Evolutionary conservation across 2,797 vertebrate species (phyloP).

Genomic region (Falco novaeseelandiae): DNA sequence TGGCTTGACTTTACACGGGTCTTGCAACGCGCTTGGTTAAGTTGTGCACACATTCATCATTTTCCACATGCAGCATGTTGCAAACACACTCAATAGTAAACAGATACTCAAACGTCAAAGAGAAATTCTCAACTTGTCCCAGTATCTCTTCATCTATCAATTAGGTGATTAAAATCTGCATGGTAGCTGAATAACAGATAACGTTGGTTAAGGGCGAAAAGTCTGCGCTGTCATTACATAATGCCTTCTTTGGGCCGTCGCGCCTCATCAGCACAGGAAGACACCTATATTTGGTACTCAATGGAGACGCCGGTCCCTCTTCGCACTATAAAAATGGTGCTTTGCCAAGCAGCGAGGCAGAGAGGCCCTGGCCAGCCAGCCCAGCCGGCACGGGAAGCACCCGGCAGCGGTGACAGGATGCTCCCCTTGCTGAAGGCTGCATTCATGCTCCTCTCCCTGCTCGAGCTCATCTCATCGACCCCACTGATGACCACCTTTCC

Average conservation of each 20-base stretch:
- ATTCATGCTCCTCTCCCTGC: neutral
- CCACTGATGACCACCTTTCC: fast-evolving
- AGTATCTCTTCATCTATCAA: neutral
- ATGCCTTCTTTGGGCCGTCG: neutral
- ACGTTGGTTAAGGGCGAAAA: neutral
- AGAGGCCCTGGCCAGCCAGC: neutral
- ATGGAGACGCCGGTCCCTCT: neutral
- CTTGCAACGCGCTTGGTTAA: fast-evolving
- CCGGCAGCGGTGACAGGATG: neutral
- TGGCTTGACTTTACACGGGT: neutral
- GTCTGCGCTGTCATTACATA: neutral
- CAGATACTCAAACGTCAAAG: neutral
- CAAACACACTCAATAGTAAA: fast-evolving
- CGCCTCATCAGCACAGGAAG: neutral
- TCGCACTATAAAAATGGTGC: neutral
- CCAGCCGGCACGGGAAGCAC: neutral
- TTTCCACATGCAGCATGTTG: neutral
- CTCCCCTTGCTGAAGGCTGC: neutral
- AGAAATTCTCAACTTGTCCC: neutral
- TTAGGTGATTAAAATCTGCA: conserved; percentile 59
- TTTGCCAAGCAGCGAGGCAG: neutral
- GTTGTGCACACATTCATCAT: fast-evolving
- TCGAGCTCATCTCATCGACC: neutral
- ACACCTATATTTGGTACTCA: conserved; percentile 57
- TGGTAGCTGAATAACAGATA: neutral